Conservation (phyloP, 2,888 invertebrate species). For the Synergus umbraculus region DNA sequence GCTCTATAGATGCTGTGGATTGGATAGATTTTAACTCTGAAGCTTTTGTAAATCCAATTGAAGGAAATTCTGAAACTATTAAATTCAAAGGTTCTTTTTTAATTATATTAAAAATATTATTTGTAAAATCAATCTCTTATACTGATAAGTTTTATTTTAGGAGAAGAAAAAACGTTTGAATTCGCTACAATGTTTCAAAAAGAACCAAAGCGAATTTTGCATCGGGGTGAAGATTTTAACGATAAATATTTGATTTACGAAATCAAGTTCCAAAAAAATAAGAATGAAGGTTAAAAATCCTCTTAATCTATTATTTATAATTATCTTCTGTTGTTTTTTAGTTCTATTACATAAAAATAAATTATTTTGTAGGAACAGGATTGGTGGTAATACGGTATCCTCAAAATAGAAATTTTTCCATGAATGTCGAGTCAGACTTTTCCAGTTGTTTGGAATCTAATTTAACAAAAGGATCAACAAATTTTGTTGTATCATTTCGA, state of each 20-base stretch:
- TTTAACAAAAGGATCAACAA: slow-evolving; percentile 61
- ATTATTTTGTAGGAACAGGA: slow-evolving; percentile 68
- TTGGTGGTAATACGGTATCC: slow-evolving; percentile 74
- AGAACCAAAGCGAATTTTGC: slow-evolving; percentile 54
- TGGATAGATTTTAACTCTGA: slow-evolving; percentile 77
- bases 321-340: background rate
- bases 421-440: background rate
- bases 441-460: background rate
- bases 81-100: slow-evolving; percentile 38
- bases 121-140: background rate
- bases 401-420: slow-evolving; percentile 16
- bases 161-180: slow-evolving; percentile 59
- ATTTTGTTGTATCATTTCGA: slow-evolving; percentile 77
- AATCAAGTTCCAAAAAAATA: slow-evolving; percentile 56
- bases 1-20: slow-evolving; percentile 73
- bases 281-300: slow-evolving; percentile 52
- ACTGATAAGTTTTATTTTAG: slow-evolving; percentile 50
- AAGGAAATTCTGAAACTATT: slow-evolving; percentile 53
- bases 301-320: background rate
- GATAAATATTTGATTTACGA: slow-evolving; percentile 62
- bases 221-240: slow-evolving; percentile 69
- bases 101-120: background rate
- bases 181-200: slow-evolving; percentile 57
- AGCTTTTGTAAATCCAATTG: slow-evolving; percentile 76
- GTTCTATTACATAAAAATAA: background rate